Conservation (phyloP, 1,140 invertebrate species). For the Maniola jurtina region DNA sequence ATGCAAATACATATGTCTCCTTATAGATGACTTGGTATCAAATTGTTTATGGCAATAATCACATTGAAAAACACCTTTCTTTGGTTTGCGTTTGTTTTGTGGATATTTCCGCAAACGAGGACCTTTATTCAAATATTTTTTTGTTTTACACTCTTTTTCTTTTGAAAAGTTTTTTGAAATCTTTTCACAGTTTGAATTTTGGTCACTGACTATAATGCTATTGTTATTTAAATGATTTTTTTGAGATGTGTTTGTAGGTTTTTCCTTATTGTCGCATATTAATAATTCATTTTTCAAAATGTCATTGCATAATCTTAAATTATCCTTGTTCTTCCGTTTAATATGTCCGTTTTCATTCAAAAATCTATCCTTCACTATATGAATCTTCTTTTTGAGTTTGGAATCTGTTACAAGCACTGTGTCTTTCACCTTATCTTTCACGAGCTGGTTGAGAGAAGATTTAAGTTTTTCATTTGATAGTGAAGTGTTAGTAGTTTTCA, state of each 20-base stretch:
- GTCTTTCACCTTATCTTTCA: conserved; percentile 43
- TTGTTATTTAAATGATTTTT: conserved; percentile 37
- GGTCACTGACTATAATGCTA: conserved; percentile 28
- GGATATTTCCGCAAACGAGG: conserved; percentile 9
- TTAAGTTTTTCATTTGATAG: conserved; percentile 44
- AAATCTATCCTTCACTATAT: conserved; percentile 28
- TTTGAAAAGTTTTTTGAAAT: conserved; percentile 5
- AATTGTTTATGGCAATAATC: conserved; percentile 77
- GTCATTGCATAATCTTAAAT: conserved; percentile 50
- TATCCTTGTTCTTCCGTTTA: conserved; percentile 48
- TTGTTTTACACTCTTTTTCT: conserved; percentile 9
- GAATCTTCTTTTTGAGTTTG: conserved; percentile 27
- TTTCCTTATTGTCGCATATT: conserved; percentile 45
- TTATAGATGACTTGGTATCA: conserved; percentile 73
- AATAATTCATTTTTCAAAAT: conserved; percentile 63
- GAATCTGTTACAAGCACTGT: conserved; percentile 35
- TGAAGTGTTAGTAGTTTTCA: conserved; percentile 25
- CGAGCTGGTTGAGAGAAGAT: conserved; percentile 18
- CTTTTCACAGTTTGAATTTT: conserved; percentile 21
- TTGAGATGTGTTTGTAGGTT: conserved; percentile 22
- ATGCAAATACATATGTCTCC: conserved; percentile 80
- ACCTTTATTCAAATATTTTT: neutral
- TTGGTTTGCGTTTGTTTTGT: conserved; percentile 16
- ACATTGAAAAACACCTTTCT: conserved; percentile 60
- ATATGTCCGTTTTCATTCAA: conserved; percentile 48